These are phyloP conservation scores for Diplolepis rosae DNA, from an alignment of 2,888 invertebrate genomes.

Conservation along the genomic window DNA sequence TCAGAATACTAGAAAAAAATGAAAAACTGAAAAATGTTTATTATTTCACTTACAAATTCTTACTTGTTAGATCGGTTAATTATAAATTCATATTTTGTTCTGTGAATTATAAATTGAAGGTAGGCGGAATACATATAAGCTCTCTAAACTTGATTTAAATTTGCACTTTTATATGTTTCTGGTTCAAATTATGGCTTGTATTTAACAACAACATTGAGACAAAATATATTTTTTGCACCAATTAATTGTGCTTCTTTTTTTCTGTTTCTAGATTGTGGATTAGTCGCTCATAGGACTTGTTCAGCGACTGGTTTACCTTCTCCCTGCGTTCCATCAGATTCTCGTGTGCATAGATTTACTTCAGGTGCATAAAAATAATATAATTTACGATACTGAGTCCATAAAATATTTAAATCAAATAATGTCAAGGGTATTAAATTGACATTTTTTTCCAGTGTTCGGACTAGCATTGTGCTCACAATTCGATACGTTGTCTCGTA, in stretches of 20 bases:
- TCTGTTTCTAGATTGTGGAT: conserved; percentile 78
- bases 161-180: conserved; percentile 20
- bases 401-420: neutral
- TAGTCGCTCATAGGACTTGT: conserved; percentile 83
- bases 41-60: neutral
- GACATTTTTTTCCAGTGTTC: conserved; percentile 74
- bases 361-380: conserved; percentile 60
- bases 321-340: conserved; percentile 74
- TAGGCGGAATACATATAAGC: neutral
- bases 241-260: conserved; percentile 12
- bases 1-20: neutral
- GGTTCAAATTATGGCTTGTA: neutral
- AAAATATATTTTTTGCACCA: conserved; percentile 33
- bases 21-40: neutral
- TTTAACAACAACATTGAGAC: too few relatives aligned
- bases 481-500: conserved; percentile 76
- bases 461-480: conserved; percentile 80
- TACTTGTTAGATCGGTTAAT: neutral
- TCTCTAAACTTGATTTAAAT: neutral
- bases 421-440: neutral
- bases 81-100: conserved; percentile 18
- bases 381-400: neutral
- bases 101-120: neutral
- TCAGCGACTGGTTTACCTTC: conserved; percentile 78
- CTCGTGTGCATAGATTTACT: conserved; percentile 65